phyloP scores from a whole-genome alignment of 2,888 invertebrate genomes.

The Epinotia ramella region DNA sequence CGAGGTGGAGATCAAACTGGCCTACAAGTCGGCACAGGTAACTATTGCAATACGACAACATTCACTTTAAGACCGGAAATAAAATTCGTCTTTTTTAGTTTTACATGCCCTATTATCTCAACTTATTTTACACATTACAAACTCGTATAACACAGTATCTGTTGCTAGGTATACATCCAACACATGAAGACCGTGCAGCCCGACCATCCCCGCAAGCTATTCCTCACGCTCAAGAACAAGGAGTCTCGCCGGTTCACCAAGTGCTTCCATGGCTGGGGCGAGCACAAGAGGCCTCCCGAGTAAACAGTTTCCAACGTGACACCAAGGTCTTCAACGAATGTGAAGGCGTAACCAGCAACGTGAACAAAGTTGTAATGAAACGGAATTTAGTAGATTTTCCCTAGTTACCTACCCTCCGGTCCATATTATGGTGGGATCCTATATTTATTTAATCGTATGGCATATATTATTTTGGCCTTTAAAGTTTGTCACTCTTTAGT shows the following conservation, averaged over 20 bases:
- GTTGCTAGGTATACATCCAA: constrained; percentile 96
- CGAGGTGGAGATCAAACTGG: constrained; percentile 99
- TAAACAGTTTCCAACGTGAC: constrained; percentile 67
- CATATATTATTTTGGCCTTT: too few relatives aligned
- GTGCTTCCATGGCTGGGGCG: constrained; percentile 99
- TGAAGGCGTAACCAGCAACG: neutral
- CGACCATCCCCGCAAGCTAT: constrained; percentile 94
- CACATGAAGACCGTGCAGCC: constrained; percentile 98
- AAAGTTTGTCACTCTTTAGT: too few relatives aligned
- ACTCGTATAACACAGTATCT: neutral
- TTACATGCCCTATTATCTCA: too few relatives aligned
- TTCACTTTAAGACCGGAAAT: too few relatives aligned
- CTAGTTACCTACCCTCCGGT: neutral
- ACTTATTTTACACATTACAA: too few relatives aligned
- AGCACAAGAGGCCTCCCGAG: constrained; percentile 92
- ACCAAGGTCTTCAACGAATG: neutral
- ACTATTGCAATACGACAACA: neutral
- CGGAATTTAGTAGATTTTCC: neutral
- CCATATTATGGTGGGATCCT: neutral
- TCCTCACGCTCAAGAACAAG: constrained; percentile 97
- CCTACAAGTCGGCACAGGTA: constrained; percentile 99
- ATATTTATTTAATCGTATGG: too few relatives aligned
- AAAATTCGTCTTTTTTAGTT: too few relatives aligned
- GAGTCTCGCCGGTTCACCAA: constrained; percentile 98
- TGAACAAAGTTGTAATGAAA: neutral